Evolutionary conservation across 37 sponge, comb jelly and placozoan species (phyloP).

Genomic region (Diacarnus erythraeanus): DNA sequence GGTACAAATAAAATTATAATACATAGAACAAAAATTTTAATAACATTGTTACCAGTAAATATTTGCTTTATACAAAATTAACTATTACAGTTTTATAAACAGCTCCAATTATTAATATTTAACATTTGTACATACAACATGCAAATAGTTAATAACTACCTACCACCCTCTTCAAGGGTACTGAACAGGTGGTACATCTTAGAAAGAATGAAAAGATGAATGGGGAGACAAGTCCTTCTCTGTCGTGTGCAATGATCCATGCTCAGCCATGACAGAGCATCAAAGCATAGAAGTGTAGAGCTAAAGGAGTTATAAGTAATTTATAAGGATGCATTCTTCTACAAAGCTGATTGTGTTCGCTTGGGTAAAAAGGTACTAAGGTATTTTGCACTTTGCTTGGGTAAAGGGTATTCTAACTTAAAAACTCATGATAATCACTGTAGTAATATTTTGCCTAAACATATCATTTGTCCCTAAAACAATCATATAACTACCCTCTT

Average conservation of each 20-base stretch:
- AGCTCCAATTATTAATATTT: not conserved
- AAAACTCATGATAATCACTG: no score
- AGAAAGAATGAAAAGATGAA: slow-evolving; percentile 60
- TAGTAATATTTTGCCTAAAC: not conserved
- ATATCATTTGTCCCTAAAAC: not conserved
- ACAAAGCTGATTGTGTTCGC: not conserved
- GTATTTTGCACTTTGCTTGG: not conserved
- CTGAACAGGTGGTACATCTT: slow-evolving; percentile 52
- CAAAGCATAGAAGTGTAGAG: slow-evolving; percentile 63
- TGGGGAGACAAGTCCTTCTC: slow-evolving; percentile 67
- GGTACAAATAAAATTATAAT: no score
- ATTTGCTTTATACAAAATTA: no score
- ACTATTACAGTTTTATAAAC: no score
- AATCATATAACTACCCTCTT: not conserved
- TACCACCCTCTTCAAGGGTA: slow-evolving; percentile 3
- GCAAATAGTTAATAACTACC: not conserved
- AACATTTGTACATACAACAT: not conserved
- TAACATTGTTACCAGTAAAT: no score
- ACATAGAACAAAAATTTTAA: no score
- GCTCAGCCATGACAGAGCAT: slow-evolving; percentile 58
- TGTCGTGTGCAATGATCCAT: slow-evolving; percentile 55
- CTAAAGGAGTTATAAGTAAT: no score
- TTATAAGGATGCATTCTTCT: no score
- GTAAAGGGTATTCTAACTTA: no score
- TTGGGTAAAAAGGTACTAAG: not conserved